These are phyloP conservation scores for Episyrphus balteatus DNA, from an alignment of 1,140 invertebrate species.

Conservation along the genomic window DNA sequence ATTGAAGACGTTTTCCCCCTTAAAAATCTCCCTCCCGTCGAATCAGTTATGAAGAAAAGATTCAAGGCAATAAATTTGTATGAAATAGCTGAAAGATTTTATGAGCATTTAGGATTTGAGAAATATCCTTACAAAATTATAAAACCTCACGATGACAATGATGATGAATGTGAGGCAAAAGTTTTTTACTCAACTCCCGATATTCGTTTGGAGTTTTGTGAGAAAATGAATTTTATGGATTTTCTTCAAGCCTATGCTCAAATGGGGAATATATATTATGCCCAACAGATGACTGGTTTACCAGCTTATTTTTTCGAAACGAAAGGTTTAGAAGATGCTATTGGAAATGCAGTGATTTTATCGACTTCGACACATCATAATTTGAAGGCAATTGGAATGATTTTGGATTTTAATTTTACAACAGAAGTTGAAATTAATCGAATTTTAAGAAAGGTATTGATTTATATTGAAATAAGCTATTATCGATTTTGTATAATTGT, in stretches of 20 bases:
- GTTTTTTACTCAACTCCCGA: slow-evolving; percentile 26
- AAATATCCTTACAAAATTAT: too few relatives aligned
- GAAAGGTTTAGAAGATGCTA: slow-evolving; percentile 51
- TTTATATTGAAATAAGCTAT: neutral
- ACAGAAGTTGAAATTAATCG: slow-evolving; percentile 29
- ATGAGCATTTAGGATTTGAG: slow-evolving; percentile 22
- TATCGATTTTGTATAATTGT: neutral
- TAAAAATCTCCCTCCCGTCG: slow-evolving; percentile 21
- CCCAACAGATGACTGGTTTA: slow-evolving; percentile 51
- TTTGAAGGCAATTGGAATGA: slow-evolving; percentile 30
- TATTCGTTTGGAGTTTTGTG: slow-evolving; percentile 29
- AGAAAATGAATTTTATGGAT: slow-evolving; percentile 28
- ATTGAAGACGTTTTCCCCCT: slow-evolving; percentile 24
- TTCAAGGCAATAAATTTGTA: slow-evolving; percentile 18
- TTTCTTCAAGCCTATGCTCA: slow-evolving; percentile 55
- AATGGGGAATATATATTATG: slow-evolving; percentile 64
- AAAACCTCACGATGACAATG: too few relatives aligned
- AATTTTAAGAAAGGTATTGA: slow-evolving; percentile 45
- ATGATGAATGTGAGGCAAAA: too few relatives aligned
- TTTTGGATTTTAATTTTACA: slow-evolving; percentile 15
- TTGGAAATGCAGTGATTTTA: slow-evolving; percentile 55
- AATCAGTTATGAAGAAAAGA: slow-evolving; percentile 18
- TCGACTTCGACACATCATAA: slow-evolving; percentile 49
- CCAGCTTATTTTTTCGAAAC: slow-evolving; percentile 44
- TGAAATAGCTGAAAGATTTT: slow-evolving; percentile 25